Evolutionary conservation across 2,797 vertebrate species (phyloP).

Genomic region (Halcyon badia): DNA sequence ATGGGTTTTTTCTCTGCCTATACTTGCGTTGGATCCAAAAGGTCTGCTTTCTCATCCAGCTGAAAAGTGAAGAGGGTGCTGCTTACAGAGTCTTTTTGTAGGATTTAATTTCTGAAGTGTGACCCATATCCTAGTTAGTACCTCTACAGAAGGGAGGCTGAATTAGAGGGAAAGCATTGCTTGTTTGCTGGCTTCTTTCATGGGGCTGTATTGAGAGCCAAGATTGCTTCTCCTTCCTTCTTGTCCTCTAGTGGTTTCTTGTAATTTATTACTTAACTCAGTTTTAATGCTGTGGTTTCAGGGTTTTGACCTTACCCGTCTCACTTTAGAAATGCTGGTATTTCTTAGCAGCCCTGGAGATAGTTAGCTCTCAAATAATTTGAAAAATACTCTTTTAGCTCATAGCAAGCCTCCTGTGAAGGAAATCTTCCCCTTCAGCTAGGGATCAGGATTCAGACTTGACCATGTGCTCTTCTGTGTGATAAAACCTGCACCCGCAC

Average conservation of each 20-base stretch:
- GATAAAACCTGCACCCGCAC: background rate
- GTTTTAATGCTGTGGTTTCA: background rate
- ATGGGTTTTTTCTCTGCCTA: background rate
- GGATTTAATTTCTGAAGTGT: background rate
- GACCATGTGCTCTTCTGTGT: rapidly evolving
- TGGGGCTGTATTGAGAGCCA: background rate
- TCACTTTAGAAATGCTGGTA: background rate
- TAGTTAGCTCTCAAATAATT: background rate
- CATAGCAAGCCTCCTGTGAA: background rate
- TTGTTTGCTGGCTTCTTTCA: background rate
- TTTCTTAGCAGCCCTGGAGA: background rate
- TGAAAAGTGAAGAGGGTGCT: background rate
- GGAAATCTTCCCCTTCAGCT: background rate
- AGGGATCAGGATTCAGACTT: background rate
- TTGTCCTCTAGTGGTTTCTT: background rate
- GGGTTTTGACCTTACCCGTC: background rate
- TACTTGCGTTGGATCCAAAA: background rate
- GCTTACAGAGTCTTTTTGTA: background rate
- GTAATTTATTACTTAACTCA: background rate
- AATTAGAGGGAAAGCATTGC: background rate
- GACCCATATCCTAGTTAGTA: background rate
- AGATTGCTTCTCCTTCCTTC: background rate
- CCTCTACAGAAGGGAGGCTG: background rate
- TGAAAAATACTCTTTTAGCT: background rate
- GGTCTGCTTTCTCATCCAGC: background rate